Evolutionary conservation across 2,113 vertebrate species (phyloP).

Genomic region (Cephalopholis sonnerati): DNA sequence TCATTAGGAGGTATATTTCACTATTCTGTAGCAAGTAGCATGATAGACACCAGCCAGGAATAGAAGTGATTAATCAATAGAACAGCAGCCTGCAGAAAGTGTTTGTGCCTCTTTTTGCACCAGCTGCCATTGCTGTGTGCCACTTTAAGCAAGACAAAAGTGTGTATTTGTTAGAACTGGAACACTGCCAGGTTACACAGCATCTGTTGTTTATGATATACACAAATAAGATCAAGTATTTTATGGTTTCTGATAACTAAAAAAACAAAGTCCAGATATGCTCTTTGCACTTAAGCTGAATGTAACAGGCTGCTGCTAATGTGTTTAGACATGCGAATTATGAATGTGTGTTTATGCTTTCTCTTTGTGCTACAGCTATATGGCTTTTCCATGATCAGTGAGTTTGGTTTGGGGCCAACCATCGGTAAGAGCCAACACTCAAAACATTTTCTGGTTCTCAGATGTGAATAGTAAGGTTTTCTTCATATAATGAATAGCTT

Average conservation of each 20-base stretch:
- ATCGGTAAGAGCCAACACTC: constrained; percentile 83
- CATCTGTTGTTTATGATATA: not conserved
- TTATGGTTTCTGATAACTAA: not conserved
- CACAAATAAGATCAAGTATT: not conserved
- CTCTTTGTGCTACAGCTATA: constrained; percentile 88
- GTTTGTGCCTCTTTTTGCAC: not conserved
- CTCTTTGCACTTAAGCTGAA: not conserved
- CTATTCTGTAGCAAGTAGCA: not conserved
- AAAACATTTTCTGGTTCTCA: too few relatives aligned
- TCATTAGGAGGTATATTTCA: not conserved
- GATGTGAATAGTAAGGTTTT: too few relatives aligned
- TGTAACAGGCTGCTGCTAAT: not conserved
- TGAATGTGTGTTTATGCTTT: not conserved
- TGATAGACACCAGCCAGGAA: not conserved
- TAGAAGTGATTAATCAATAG: not conserved
- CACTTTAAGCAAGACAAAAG: not conserved
- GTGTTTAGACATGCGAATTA: not conserved
- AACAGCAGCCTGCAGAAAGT: not conserved
- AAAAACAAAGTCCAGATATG: not conserved
- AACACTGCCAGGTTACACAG: not conserved
- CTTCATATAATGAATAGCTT: too few relatives aligned
- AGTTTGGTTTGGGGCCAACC: constrained; percentile 87
- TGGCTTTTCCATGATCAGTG: constrained; percentile 91
- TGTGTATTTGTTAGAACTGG: not conserved
- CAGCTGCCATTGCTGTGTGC: not conserved